Percentiles rank a stretch among this genome's conserved stretches.
Evolutionary conservation across 2,113 vertebrate species (phyloP).

Genomic region (Polypterus bichir): DNA sequence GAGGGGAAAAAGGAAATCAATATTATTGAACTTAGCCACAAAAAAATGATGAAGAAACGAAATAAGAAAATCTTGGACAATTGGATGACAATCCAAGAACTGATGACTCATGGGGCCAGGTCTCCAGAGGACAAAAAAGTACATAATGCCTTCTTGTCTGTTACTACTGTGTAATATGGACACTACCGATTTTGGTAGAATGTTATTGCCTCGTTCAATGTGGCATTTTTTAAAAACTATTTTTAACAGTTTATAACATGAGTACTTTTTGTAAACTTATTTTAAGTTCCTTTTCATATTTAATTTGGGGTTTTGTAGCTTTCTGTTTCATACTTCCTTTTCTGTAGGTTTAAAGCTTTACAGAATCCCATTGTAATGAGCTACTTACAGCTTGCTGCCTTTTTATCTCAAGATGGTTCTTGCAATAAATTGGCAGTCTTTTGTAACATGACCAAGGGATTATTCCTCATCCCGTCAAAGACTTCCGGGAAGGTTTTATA

Average conservation of each 20-base stretch:
- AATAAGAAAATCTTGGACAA: conserved; percentile 98
- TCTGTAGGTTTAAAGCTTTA: conserved; percentile 15
- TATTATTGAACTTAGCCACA: conserved; percentile 93
- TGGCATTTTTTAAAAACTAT: conserved; percentile 89
- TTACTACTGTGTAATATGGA: conserved; percentile 83
- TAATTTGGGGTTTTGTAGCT: not conserved
- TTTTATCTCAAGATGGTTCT: too few species aligned
- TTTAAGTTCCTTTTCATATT: conserved; percentile 22
- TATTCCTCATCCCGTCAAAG: too few species aligned
- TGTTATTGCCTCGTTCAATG: conserved; percentile 97
- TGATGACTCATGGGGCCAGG: conserved; percentile 90
- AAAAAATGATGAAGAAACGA: conserved; percentile 96
- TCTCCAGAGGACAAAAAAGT: conserved; percentile 79
- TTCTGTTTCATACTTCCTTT: conserved; percentile 26
- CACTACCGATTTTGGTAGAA: conserved; percentile 80
- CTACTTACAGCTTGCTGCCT: too few species aligned
- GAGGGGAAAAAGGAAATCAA: conserved; percentile 77
- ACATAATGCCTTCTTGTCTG: conserved; percentile 91
- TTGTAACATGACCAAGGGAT: too few species aligned
- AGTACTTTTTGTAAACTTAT: conserved; percentile 75
- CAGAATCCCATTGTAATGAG: too few species aligned
- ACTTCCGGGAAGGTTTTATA: too few species aligned
- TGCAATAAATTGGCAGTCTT: too few species aligned
- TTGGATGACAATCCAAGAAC: conserved; percentile 98
- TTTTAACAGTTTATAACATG: conserved; percentile 86